Evolutionary conservation across 1,140 invertebrate genomes (phyloP), one percentile per base, ranked within the genome.

Genomic region (Contarinia nasturtii): DNA sequence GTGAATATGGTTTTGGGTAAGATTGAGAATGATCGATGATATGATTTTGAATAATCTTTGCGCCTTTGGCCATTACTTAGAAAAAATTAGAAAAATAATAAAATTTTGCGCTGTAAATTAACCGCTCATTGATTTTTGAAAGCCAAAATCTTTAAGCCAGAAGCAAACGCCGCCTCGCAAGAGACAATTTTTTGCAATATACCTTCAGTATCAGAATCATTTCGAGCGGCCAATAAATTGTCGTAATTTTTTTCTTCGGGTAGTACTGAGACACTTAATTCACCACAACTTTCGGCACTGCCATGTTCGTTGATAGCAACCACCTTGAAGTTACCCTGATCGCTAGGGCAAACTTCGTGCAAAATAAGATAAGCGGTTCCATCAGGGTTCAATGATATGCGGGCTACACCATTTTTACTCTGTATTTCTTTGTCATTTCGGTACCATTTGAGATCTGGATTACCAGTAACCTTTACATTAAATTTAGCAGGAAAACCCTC

Each of bases 401-500:
- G 34, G 17, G 18, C 75, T 79, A 83, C 86, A 55, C 74, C 73
- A 21, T 85, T 66, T 43, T 69, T 66, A 0, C 83, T 79, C 2
- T 52, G 52, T 7, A 70, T 56, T 38, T 62, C 60, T 20, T 54
- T 53, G 2, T 64, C 67, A 46, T 70, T 67, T 18, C 66, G 59
- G 22, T 65, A 53, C 67, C 67, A 70, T 3, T 62, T 52, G 12
- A 68, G 66, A 3, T 59, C 54, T 22, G 82, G 83, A 61, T 76
- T 76, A 34, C 80, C 82, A 27, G 71, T 56, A 1, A 74, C 71
- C 54, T 81, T 79, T 33, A 85, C 75, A 57, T 80, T 76, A 45
- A 84, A 58, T 54, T 79, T 82, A 1, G 72, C 76, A 0, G 80
- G 80, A 56, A 80, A 82, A 1, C 80, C 79, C 67, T 84, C 79